Conservation (phyloP, 1,140 invertebrate genomes). For the Drosophila sechellia region DNA sequence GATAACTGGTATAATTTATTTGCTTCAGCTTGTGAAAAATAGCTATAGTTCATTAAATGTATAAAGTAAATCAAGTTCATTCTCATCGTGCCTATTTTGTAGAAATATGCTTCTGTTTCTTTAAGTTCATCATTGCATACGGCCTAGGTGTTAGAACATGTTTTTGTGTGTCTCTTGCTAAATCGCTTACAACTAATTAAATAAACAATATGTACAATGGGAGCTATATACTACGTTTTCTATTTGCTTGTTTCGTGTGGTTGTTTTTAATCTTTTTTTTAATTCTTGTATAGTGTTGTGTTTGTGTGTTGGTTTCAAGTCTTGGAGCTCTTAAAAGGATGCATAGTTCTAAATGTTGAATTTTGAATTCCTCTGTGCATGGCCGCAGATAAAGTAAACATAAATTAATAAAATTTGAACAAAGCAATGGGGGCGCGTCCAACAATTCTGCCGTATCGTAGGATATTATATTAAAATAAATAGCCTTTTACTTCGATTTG, state of each 20-base stretch:
- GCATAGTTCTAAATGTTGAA: conserved; percentile 46
- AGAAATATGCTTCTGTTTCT: conserved; percentile 39
- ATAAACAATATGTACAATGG: conserved; percentile 78
- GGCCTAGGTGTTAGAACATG: conserved; percentile 27
- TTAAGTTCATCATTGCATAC: conserved; percentile 65
- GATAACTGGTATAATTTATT: conserved; percentile 76
- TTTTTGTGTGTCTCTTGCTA: conserved; percentile 32
- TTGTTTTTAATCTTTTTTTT: conserved; percentile 35
- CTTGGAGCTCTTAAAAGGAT: conserved; percentile 74
- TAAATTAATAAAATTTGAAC: conserved; percentile 38
- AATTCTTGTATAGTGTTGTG: conserved; percentile 31
- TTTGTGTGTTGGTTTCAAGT: conserved; percentile 58
- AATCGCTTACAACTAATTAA: conserved; percentile 64
- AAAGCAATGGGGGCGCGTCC: conserved; percentile 45
- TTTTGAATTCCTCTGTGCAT: conserved; percentile 79
- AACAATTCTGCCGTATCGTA: conserved; percentile 33
- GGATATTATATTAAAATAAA: conserved; percentile 55
- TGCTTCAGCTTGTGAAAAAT: conserved; percentile 75
- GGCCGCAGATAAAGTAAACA: conserved; percentile 60
- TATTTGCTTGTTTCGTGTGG: conserved; percentile 17
- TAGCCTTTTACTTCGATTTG: conserved; percentile 71
- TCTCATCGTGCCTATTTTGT: conserved; percentile 50
- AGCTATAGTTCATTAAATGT: conserved; percentile 73
- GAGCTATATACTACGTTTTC: conserved; percentile 41
- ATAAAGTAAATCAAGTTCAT: conserved; percentile 72